Percentiles rank a stretch among this genome's conserved stretches.
phyloP scores from a whole-genome alignment of 2,888 invertebrate genomes.

The Dasypogon diadema region DNA sequence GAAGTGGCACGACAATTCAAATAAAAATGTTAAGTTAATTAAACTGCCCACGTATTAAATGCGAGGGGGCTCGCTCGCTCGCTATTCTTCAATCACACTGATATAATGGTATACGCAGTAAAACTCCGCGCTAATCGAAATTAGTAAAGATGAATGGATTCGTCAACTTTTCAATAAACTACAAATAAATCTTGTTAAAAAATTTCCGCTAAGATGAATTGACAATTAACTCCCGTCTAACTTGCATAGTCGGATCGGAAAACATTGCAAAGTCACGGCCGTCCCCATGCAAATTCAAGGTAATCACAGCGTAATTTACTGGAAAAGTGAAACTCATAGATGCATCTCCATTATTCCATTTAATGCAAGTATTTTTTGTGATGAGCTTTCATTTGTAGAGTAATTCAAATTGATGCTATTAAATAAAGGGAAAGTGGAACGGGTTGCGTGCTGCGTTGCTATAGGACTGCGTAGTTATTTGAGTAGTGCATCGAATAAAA shows the following conservation, averaged over 20 bases:
- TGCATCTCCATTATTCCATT: too few species aligned
- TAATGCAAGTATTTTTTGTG: too few species aligned
- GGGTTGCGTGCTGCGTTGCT: too few species aligned
- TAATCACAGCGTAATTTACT: neutral
- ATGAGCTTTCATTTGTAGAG: too few species aligned
- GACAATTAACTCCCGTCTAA: neutral
- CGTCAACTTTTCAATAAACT: neutral
- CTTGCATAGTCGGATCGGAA: slow-evolving; percentile 7
- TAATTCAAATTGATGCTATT: too few species aligned
- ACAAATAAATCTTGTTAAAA: neutral
- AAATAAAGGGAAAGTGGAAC: too few species aligned
- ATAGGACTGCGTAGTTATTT: too few species aligned
- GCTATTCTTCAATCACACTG: neutral
- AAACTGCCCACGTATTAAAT: slow-evolving; percentile 12
- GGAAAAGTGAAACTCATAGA: too few species aligned
- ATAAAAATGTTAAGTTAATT: slow-evolving; percentile 27
- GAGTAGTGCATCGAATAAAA: too few species aligned
- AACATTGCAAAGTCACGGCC: too few species aligned
- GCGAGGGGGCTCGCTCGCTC: neutral
- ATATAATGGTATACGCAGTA: too few species aligned
- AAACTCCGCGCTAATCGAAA: too few species aligned
- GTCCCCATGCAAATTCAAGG: neutral
- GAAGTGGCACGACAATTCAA: slow-evolving; percentile 26
- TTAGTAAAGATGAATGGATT: neutral
- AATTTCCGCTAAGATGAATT: slow-evolving; percentile 4